Evolutionary conservation across 2,797 vertebrate genomes (phyloP), one percentile per base, ranked within the genome.

Genomic region (Oryzias dopingdopingensis): DNA sequence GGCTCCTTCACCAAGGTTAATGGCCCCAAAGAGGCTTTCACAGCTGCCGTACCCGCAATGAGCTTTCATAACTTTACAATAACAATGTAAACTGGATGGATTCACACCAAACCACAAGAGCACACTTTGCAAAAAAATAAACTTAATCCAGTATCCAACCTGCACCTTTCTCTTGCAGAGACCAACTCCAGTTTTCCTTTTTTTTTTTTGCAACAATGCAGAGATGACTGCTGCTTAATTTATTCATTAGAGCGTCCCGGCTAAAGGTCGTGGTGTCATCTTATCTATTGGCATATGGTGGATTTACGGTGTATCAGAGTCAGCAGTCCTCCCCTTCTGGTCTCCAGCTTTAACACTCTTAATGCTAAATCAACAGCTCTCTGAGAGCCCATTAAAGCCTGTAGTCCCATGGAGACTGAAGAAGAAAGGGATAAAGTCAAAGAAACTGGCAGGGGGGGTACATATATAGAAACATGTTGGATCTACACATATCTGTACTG

Each of bases 291-390:
- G 83, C 87, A 88, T 84, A 57, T 75, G 75, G 57, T 60, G 76
- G 84, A 86, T 86, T 88, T 79, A 86, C 81, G 73, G 77, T 67
- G 68, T 71, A 67, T 77, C 72, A 61, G 77, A 85, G 86, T 90
- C 88, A 88, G 82, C 83, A 75, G 54, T 84, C 72, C 72, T 79
- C 67, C 65, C 62, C 46, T 65, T 45, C 70, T 40, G 64, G 54
- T 62, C 68, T 67, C 49, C 54, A 57, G 79, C 81, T 80, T 86
- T 76, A 85, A 77, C 72, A 78, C 79, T 73, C 76, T 66, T 84
- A 81, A 82, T 85, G 80, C 81, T 82, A 80, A 82, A 86, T 89
- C 86, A 87, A 84, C 81, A 85, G 67, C 77, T 76, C 67, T 69
- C 56, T 67, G 59, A 74, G 74, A 73, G 65, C 60, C 50, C 2